Evolutionary conservation across 1,140 invertebrate genomes (phyloP).

Genomic region (Drosophila pandora): DNA sequence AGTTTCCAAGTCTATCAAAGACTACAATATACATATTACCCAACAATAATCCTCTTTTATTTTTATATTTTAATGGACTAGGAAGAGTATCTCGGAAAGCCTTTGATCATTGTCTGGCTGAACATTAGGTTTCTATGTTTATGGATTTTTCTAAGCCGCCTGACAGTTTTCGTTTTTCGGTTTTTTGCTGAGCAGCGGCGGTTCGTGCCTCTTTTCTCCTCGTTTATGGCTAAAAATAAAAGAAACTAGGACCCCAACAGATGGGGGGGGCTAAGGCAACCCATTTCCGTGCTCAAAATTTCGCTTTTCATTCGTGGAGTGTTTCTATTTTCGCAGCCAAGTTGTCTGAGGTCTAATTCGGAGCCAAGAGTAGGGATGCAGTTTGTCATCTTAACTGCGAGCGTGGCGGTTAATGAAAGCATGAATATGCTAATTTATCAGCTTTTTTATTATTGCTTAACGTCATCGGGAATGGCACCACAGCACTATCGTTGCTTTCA

Average conservation of each 20-base stretch:
- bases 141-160: constrained; percentile 41
- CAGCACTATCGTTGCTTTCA: constrained; percentile 32
- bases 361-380: constrained; percentile 24
- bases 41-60: neutral
- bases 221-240: constrained; percentile 64
- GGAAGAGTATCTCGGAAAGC: constrained; percentile 15
- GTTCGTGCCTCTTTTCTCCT: constrained; percentile 26
- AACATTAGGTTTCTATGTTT: constrained; percentile 45
- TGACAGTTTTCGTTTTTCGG: constrained; percentile 47
- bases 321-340: constrained; percentile 21
- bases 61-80: constrained; percentile 3
- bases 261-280: constrained; percentile 5
- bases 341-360: constrained; percentile 30
- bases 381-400: constrained; percentile 46
- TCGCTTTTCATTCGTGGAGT: constrained; percentile 72
- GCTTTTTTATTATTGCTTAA: constrained; percentile 39
- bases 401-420: constrained; percentile 38
- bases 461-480: constrained; percentile 27
- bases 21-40: too few relatives aligned
- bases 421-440: constrained; percentile 71
- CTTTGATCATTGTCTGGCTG: constrained; percentile 20
- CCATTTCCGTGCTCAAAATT: constrained; percentile 64
- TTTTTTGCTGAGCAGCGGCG: constrained; percentile 15
- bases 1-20: neutral
- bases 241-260: constrained; percentile 33